Evolutionary conservation across 2,888 invertebrate species (phyloP), one percentile per base, ranked within the genome.

Genomic region (Drosophila meridiana): DNA sequence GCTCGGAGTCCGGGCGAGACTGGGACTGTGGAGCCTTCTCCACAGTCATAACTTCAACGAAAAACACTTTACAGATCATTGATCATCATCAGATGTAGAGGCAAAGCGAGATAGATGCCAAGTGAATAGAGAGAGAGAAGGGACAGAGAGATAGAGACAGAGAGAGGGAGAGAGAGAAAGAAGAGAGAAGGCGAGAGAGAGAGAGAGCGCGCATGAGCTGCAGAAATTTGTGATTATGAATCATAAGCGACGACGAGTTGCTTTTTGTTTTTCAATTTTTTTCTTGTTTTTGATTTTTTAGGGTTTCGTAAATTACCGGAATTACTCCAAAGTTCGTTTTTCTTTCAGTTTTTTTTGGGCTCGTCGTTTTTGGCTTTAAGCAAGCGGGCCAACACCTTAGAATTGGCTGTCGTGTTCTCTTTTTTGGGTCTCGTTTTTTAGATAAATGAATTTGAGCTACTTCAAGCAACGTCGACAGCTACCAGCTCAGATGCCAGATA

Each of bases 11-110:
- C 11, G 50, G 3, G 50, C 32, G 36, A 43, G 60, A 56, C 30
- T 53, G 67, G 20, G 20, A 20, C 20, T 20, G 20, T 20, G 20
- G 40, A 79, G 73, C 65, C 79, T 64, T 74, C 56, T 47, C 13
- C 52, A 73, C 56, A 82, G 69, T 74, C 82, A 81, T 74, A 73
- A 72, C 80, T 80, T 47, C 78, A 73, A 74, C 73, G 67, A 81
- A 83, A 87, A 91, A 89, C 86, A 90, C 84, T 89, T 88, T 89
- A 60, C 87, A 89, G 90, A 89, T 90, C 90, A 90, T 90, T 90
- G 91, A 90, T 90, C 90, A 90, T 90, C 90, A 90, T 90, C 89
- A 90, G 71, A 62, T 67, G 69, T 47, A 53, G 70, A 65, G 40
- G 56, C 26, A 58, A 45, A 71, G 71, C 58, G 36, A 65, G 61